Evolutionary conservation across 2,888 invertebrate species (phyloP), one percentile per base, ranked within the genome.

Genomic region (Conchocele bisecta): DNA sequence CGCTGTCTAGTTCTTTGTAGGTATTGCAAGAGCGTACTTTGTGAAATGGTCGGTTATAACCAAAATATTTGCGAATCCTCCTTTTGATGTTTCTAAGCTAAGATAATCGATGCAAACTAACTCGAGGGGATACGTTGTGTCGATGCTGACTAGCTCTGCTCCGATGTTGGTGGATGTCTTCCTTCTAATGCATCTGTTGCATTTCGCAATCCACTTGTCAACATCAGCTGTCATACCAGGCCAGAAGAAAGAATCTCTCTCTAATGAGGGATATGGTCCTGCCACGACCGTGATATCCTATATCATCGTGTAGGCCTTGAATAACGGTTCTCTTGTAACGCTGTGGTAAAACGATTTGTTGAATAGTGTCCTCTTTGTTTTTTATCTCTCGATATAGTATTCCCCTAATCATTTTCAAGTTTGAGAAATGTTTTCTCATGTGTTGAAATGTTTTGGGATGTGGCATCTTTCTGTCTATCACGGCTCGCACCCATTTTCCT

Each of bases 41-140:
- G 61, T 68, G 24, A 68, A 68, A 24, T 61, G 54, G 24, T 68
- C 68, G 13, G 68, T 60, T 13, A 44, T 33, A 6, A 65, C 59
- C 24, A 59, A 51, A 4, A 59, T 37, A 29, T 66, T 51, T 35
- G 31, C 50, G 13, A 26, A 48, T 13, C 31, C 17, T 24, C 68
- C 63, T 37, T 41, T 69, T 2, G 56, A n/a, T 2, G 57, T 48
- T 50, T 61, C 61, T 17, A 69, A 29, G 4, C 56, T 61, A 20
- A 72, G 33, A 44, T 41, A 73, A 28, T 63, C 67, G 29, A 48
- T 26, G 17, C 64, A 60, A 6, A 60, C 50, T n/a, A 60, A 15
- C 35, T 64, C 64, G 17, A 64, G 20, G 2, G 64, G 56, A 28
- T 64, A 64, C 1, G 56, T 46, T 29, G 46, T 56, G 31, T n/a